A percentile compares a stretch with the other conserved stretches of the same genome.
Evolutionary conservation across 2,888 invertebrate species (phyloP).

Genomic region (Dendrolimus pini): DNA sequence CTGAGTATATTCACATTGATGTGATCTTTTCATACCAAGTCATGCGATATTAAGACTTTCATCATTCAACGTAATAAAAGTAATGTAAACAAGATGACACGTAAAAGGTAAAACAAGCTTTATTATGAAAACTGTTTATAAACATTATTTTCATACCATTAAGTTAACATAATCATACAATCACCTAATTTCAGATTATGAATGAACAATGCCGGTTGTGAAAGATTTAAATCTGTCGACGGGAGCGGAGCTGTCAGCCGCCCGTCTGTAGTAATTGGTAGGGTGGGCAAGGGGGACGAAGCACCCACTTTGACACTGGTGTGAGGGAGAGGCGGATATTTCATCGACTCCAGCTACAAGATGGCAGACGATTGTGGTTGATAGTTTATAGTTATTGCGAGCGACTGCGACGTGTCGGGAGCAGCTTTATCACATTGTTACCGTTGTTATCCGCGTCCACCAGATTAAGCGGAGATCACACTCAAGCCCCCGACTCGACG

Average conservation of each 20-base stretch:
- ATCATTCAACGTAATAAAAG: no score
- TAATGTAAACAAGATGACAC: no score
- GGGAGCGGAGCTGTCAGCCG: conserved; percentile 8
- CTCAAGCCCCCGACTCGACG: conserved; percentile 32
- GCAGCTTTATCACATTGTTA: conserved; percentile 74
- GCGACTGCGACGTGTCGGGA: conserved; percentile 63
- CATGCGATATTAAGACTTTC: no score
- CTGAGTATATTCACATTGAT: no score
- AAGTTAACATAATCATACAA: background rate
- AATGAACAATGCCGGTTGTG: background rate
- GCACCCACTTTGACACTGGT: conserved; percentile 19
- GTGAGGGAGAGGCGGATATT: conserved; percentile 61
- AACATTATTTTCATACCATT: no score
- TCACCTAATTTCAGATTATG: background rate
- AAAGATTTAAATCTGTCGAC: background rate
- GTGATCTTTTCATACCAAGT: no score
- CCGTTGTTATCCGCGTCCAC: conserved; percentile 67
- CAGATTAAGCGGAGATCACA: conserved; percentile 66
- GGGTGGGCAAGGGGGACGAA: conserved; percentile 44
- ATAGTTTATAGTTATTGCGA: conserved; percentile 77
- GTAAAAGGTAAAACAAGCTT: no score
- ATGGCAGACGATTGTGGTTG: conserved; percentile 75
- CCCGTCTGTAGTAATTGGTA: conserved; percentile 34
- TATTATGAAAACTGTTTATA: no score
- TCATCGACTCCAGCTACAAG: conserved; percentile 68